Evolutionary conservation across 2,888 invertebrate genomes (phyloP).

Genomic region (Saturnia japonica): DNA sequence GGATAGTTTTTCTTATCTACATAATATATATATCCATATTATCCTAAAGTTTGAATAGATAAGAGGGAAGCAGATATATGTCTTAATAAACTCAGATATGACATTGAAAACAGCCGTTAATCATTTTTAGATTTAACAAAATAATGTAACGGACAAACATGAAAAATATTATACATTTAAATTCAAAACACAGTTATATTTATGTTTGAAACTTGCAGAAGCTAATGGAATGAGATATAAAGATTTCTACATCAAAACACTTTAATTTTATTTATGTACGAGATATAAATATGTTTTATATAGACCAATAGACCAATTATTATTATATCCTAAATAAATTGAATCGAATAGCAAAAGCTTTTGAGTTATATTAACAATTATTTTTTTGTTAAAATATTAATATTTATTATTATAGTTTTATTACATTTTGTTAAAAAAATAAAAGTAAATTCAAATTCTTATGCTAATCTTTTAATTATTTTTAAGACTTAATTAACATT

Average conservation of each 20-base stretch:
- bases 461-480: neutral
- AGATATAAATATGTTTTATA: neutral
- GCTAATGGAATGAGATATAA: neutral
- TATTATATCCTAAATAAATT: neutral
- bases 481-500: neutral
- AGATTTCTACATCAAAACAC: neutral
- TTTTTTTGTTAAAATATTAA: neutral
- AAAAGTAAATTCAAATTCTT: neutral
- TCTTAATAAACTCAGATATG: too few relatives aligned
- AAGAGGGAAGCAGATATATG: too few relatives aligned
- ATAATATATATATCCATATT: too few relatives aligned
- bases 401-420: neutral
- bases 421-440: neutral
- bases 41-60: too few relatives aligned
- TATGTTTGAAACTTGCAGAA: neutral
- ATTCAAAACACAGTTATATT: constrained; percentile 5
- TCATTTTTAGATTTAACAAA: neutral
- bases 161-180: neutral
- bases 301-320: constrained; percentile 1
- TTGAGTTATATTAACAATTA: neutral
- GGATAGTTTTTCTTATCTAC: too few relatives aligned
- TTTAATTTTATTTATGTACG: neutral
- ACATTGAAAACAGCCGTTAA: too few relatives aligned
- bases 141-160: neutral
- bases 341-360: neutral